phyloP scores from a whole-genome alignment of 2,888 invertebrate genomes.

The Achlya flavicornis region DNA sequence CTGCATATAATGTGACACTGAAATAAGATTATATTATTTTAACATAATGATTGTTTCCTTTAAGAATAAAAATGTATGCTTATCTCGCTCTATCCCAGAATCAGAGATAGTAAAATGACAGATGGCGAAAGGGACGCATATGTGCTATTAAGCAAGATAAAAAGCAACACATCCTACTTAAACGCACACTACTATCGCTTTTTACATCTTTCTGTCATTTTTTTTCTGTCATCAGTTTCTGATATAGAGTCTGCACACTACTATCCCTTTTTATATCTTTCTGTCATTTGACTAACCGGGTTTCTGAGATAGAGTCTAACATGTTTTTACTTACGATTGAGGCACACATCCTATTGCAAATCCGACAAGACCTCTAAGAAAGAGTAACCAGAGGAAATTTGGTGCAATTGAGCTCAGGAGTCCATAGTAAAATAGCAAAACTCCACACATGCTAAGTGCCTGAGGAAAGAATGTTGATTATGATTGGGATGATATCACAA shows the following conservation, averaged over 20 bases:
- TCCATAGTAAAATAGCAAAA: slow-evolving; percentile 95
- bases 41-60: neutral
- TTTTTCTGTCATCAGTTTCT: too few relatives aligned
- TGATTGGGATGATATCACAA: neutral
- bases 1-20: slow-evolving; percentile 97
- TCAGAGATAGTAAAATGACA: too few relatives aligned
- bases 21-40: slow-evolving; percentile 35
- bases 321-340: slow-evolving; percentile 92
- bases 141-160: too few relatives aligned
- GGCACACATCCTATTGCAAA: slow-evolving; percentile 98
- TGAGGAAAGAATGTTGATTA: slow-evolving; percentile 53
- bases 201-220: too few relatives aligned
- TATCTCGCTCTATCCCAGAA: too few relatives aligned
- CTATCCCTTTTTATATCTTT: too few relatives aligned
- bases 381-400: slow-evolving; percentile 94
- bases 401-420: slow-evolving; percentile 95
- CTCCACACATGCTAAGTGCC: slow-evolving; percentile 96
- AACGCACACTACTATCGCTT: too few relatives aligned
- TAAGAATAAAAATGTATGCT: slow-evolving; percentile 6
- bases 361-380: slow-evolving; percentile 95
- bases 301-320: too few relatives aligned
- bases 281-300: too few relatives aligned
- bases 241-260: too few relatives aligned
- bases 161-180: too few relatives aligned
- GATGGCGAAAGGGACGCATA: too few relatives aligned